phyloP scores from a whole-genome alignment of 64 coral and sea anemone species.

The Anthopleura sola region DNA sequence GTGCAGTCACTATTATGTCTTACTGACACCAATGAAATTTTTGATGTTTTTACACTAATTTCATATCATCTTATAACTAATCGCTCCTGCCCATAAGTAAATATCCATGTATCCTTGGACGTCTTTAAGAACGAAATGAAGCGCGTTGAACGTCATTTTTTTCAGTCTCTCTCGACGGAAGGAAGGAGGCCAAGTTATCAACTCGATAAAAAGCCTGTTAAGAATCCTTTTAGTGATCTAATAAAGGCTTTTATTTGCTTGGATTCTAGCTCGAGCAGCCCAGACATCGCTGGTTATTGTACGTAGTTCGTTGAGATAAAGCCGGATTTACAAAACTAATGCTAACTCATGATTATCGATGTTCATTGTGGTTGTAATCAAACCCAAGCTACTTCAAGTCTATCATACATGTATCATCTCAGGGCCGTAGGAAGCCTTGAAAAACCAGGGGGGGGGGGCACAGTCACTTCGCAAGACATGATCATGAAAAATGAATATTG shows the following conservation, averaged over 20 bases:
- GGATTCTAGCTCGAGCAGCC: not conserved
- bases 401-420: not conserved
- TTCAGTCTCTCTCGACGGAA: not conserved
- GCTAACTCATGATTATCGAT: slow-evolving; percentile 2
- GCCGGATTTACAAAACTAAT: not conserved
- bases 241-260: not conserved
- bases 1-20: too few species aligned
- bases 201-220: not conserved
- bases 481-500: too few species aligned
- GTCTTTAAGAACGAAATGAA: not conserved
- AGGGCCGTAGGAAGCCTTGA: too few species aligned
- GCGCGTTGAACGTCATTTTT: not conserved
- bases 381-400: not conserved
- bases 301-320: not conserved
- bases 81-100: too few species aligned
- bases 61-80: too few species aligned
- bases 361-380: not conserved
- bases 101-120: too few species aligned
- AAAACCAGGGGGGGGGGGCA: too few species aligned
- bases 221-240: not conserved
- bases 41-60: too few species aligned
- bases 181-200: not conserved
- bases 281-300: not conserved
- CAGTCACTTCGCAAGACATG: too few species aligned
- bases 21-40: too few species aligned